A percentile compares a stretch with the other conserved stretches of the same genome.
phyloP scores from a whole-genome alignment of 2,797 vertebrate genomes.

The Pterois miles region DNA sequence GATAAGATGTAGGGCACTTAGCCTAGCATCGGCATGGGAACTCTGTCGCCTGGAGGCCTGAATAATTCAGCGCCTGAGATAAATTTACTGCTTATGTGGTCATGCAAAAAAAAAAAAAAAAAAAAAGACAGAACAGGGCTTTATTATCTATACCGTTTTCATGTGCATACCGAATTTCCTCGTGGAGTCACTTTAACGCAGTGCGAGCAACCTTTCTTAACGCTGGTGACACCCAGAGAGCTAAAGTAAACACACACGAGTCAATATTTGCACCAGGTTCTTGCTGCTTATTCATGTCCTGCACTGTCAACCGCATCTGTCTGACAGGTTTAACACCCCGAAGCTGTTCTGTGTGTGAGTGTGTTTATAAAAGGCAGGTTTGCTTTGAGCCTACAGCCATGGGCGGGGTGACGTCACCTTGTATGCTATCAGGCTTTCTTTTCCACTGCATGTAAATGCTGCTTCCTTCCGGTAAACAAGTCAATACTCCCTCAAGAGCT shows the following conservation, averaged over 20 bases:
- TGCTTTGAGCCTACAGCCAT: conserved; percentile 11
- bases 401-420: conserved; percentile 11
- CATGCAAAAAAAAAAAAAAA: conserved; percentile 13
- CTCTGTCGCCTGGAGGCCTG: conserved; percentile 56
- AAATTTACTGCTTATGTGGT: conserved; percentile 63
- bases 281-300: conserved; percentile 14
- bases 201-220: background rate
- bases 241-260: conserved; percentile 50
- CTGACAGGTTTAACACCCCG: conserved; percentile 36
- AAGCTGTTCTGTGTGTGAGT: background rate
- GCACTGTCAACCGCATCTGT: conserved; percentile 9
- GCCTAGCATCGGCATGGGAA: conserved; percentile 54
- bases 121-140: conserved; percentile 9
- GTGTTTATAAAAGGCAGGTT: conserved; percentile 20
- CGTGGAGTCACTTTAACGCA: background rate
- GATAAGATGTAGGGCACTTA: conserved; percentile 64
- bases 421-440: conserved; percentile 19
- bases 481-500: conserved; percentile 11
- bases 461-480: conserved; percentile 43
- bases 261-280: conserved; percentile 67
- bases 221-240: background rate
- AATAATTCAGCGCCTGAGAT: conserved; percentile 70
- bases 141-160: conserved; percentile 14
- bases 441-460: conserved; percentile 38
- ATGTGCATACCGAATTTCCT: conserved; percentile 19